These are phyloP conservation scores for Ellobium chinense DNA, from an alignment of 2,888 invertebrate species.

Conservation along the genomic window DNA sequence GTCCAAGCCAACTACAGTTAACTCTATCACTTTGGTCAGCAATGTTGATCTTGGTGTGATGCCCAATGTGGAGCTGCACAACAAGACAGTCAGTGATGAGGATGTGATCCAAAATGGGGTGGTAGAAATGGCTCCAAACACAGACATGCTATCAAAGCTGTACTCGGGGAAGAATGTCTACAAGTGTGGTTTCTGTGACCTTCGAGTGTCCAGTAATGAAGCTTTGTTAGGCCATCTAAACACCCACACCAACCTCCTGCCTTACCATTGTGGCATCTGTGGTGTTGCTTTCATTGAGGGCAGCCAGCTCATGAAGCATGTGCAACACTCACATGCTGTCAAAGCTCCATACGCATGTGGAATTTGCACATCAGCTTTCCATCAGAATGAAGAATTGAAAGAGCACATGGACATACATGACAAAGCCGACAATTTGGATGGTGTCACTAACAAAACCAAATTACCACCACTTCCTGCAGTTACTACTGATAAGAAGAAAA, in stretches of 20 bases:
- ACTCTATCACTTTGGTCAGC: not conserved
- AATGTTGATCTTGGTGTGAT: not conserved
- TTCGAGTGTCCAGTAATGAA: slow-evolving; percentile 6
- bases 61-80: not conserved
- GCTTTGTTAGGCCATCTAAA: slow-evolving; percentile 9
- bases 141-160: not conserved
- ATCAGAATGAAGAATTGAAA: slow-evolving; percentile 11
- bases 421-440: not conserved
- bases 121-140: not conserved
- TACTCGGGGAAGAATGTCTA: not conserved
- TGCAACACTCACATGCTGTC: slow-evolving; percentile 6
- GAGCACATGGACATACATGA: slow-evolving; percentile 24
- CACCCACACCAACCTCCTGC: slow-evolving; percentile 20
- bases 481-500: not conserved
- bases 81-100: not conserved
- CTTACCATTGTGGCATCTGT: slow-evolving; percentile 30
- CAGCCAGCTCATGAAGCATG: slow-evolving; percentile 23
- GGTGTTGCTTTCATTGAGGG: slow-evolving; percentile 28
- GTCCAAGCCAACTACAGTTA: not conserved
- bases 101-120: not conserved
- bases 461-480: not conserved
- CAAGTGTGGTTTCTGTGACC: slow-evolving; percentile 42
- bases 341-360: slow-evolving; percentile 38
- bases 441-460: not conserved
- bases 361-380: slow-evolving; percentile 24